Evolutionary conservation across 2,113 vertebrate species (phyloP).

Genomic region (Myodes glareolus): DNA sequence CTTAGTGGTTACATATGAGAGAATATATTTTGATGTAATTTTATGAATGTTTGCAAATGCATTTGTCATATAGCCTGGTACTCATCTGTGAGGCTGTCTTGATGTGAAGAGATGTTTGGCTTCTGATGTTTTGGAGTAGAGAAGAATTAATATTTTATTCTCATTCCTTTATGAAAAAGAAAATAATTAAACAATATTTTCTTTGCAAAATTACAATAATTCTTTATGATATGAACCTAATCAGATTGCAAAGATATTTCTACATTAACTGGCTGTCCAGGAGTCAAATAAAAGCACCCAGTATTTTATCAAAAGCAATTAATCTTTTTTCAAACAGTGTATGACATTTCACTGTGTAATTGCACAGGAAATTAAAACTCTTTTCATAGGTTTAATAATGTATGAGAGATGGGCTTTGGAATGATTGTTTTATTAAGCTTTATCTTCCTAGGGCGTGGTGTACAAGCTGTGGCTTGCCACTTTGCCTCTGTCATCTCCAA

Average conservation of each 20-base stretch:
- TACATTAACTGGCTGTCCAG: conserved; percentile 75
- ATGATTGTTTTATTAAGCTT: conserved; percentile 88
- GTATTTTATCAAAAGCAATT: conserved; percentile 83
- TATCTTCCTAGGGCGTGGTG: conserved; percentile 78
- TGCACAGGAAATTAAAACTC: conserved; percentile 90
- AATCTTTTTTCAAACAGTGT: conserved; percentile 62
- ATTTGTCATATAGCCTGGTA: conserved; percentile 75
- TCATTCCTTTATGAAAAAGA: conserved; percentile 52
- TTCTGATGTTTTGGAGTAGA: conserved; percentile 66
- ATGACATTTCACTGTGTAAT: conserved; percentile 86
- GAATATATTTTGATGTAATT: conserved; percentile 74
- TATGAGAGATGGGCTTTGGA: conserved; percentile 86
- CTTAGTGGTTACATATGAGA: conserved; percentile 49
- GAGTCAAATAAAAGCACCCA: conserved; percentile 81
- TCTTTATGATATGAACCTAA: conserved; percentile 66
- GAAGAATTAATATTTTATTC: conserved; percentile 74
- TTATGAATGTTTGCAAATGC: conserved; percentile 73
- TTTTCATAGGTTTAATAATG: conserved; percentile 89
- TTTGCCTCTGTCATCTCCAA: conserved; percentile 79
- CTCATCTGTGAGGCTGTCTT: conserved; percentile 58
- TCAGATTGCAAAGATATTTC: conserved; percentile 77
- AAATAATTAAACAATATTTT: conserved; percentile 83
- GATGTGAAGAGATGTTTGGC: conserved; percentile 60
- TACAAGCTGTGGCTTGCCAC: conserved; percentile 80
- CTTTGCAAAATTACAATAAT: conserved; percentile 78